These are phyloP conservation scores for Eueremaeus valkanovi DNA, from an alignment of 2,888 invertebrate genomes.

Conservation along the genomic window DNA sequence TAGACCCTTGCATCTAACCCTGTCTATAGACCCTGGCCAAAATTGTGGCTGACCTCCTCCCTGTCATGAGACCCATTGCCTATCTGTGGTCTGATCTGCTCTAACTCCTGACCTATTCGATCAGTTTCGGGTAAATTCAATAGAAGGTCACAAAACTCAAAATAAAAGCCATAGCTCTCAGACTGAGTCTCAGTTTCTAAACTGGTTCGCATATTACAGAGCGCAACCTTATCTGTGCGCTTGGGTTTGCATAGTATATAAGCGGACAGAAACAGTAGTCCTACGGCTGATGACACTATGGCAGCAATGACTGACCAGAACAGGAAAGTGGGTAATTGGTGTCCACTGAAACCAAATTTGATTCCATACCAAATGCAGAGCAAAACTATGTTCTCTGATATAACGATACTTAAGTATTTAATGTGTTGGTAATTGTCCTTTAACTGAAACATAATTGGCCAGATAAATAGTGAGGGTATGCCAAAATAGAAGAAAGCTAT, in stretches of 20 bases:
- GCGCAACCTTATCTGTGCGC: neutral
- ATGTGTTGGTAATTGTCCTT: slow-evolving; percentile 43
- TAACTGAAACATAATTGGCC: slow-evolving; percentile 46
- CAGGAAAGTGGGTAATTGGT: neutral
- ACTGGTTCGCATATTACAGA: neutral
- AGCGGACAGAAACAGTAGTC: neutral
- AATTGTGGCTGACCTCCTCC: too few relatives aligned
- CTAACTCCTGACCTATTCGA: too few relatives aligned
- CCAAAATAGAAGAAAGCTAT: slow-evolving; percentile 47
- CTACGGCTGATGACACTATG: neutral
- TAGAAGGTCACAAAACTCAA: slow-evolving; percentile 47
- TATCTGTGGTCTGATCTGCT: too few relatives aligned
- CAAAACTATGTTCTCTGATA: slow-evolving; percentile 44
- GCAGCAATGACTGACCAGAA: neutral
- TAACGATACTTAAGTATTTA: slow-evolving; percentile 43
- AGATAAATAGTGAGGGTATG: slow-evolving; percentile 47
- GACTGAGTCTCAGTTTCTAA: slow-evolving; percentile 42
- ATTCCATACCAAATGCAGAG: neutral
- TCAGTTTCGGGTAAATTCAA: slow-evolving; percentile 44
- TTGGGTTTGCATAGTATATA: neutral
- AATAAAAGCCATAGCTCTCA: slow-evolving; percentile 47
- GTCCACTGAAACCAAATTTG: too few relatives aligned
- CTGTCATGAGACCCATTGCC: too few relatives aligned
- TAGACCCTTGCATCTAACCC: too few relatives aligned
- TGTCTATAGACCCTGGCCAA: too few relatives aligned